These are phyloP conservation scores for Sclerurus mexicanus DNA, from an alignment of 2,113 vertebrate species.

Conservation along the genomic window DNA sequence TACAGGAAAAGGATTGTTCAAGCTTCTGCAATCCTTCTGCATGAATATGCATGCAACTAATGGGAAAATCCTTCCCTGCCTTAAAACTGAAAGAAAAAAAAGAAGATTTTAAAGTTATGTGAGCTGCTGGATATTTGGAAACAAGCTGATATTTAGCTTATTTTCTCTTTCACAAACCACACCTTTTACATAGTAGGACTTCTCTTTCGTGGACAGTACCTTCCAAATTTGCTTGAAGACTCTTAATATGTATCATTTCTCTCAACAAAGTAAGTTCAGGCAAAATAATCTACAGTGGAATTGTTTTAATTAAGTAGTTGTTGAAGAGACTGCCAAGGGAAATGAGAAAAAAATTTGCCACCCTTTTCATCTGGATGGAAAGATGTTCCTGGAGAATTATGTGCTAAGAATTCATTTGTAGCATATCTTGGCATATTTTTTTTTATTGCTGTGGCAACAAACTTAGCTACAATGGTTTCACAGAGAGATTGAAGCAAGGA, in stretches of 20 bases:
- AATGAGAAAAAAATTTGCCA: background rate
- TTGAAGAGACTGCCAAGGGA: background rate
- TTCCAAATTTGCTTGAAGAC: background rate
- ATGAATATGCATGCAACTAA: background rate
- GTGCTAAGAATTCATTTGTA: background rate
- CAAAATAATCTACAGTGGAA: background rate
- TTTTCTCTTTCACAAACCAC: background rate
- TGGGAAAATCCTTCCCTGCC: background rate
- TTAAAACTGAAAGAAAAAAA: background rate
- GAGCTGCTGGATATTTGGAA: background rate
- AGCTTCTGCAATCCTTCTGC: background rate
- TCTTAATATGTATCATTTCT: background rate
- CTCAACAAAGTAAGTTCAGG: background rate
- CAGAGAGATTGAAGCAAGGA: background rate
- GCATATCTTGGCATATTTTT: background rate
- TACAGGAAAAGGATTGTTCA: background rate
- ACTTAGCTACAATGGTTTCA: background rate
- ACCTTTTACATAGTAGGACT: background rate
- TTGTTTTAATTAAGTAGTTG: background rate
- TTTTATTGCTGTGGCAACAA: constrained; percentile 20
- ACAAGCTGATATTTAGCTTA: background rate
- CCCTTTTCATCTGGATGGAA: background rate
- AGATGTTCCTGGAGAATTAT: background rate
- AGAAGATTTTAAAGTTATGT: background rate
- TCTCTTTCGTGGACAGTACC: background rate